Evolutionary conservation across 2,113 vertebrate genomes (phyloP), one percentile per base, ranked within the genome.

Genomic region (Notothenia rossii): DNA sequence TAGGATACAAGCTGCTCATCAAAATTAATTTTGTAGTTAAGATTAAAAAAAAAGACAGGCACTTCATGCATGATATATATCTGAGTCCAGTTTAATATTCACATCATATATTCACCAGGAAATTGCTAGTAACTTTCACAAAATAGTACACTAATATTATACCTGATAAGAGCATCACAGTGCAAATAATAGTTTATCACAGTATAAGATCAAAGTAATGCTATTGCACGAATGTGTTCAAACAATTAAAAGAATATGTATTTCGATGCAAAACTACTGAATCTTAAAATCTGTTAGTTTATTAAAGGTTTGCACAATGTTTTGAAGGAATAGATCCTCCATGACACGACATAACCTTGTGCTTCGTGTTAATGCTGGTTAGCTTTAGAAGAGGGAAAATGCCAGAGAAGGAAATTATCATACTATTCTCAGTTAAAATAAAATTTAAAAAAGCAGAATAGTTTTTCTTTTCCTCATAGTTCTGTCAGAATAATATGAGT

Each of bases 341-440:
- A 9, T 18, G 17, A 64, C 6, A 75, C 18, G 54, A 49, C 48
- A 68, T 63, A 64, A 48, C 15, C 3, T 10, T 63, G 56, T 63
- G 49, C 54, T 75, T 73, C 33, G 45, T 84, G 83, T 89, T 89
- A 91, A 91, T 84, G 43, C 29, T 77, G 59, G 75, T 91, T 91
- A 91, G 85, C 49, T 72, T 69, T 12, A 60, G 20, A 62, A 25
- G 7, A 55, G 71, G 15, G 51, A 48, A 72, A 62, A 61, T 0
- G 15, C 64, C 66, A 79, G 36, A 67, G 17, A 73, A 51, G 45
- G 11, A 40, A 65, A 75, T 53, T 40, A 50, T 60, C 40, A 8
- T 13, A 53, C 33, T 36, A 14, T 22, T 67, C 48, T 25, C 10
- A 54, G 18, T 55, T 25, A 20, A 53, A 48, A 71, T 59, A 46